Conservation (phyloP, 2,888 invertebrate species). For the Yponomeuta cagnagella region DNA sequence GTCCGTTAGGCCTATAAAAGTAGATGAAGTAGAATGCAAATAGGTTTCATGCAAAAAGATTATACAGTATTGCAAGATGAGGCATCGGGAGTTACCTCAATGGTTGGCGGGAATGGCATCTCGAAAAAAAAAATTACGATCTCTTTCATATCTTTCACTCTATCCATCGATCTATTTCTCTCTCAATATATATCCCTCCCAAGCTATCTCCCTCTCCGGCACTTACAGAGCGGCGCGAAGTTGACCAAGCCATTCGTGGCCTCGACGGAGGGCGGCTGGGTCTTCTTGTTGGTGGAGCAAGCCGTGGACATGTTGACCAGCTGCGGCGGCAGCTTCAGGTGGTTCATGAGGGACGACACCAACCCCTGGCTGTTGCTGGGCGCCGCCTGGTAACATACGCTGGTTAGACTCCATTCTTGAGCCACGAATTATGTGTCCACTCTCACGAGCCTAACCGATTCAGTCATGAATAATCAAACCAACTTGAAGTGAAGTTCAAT, state of each 20-base stretch:
- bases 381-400: conserved; percentile 58
- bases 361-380: conserved; percentile 82
- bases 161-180: background rate
- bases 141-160: too few species aligned
- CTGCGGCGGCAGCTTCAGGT: conserved; percentile 71
- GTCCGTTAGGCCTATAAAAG: too few species aligned
- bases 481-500: too few species aligned
- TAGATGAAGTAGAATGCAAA: too few species aligned
- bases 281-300: conserved; percentile 60
- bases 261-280: conserved; percentile 74
- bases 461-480: background rate
- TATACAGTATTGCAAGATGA: too few species aligned
- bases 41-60: too few species aligned
- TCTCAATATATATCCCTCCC: too few species aligned
- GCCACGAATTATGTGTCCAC: background rate
- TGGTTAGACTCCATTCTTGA: background rate
- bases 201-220: background rate
- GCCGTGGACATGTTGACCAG: conserved; percentile 70
- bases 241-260: conserved; percentile 87
- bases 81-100: too few species aligned
- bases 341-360: conserved; percentile 80
- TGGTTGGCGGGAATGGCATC: too few species aligned
- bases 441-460: background rate
- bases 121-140: too few species aligned
- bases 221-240: conserved; percentile 90